A percentile compares a stretch with the other conserved stretches of the same genome.
Conservation (phyloP, 2,113 vertebrate genomes). For the Artemisiospiza belli region DNA sequence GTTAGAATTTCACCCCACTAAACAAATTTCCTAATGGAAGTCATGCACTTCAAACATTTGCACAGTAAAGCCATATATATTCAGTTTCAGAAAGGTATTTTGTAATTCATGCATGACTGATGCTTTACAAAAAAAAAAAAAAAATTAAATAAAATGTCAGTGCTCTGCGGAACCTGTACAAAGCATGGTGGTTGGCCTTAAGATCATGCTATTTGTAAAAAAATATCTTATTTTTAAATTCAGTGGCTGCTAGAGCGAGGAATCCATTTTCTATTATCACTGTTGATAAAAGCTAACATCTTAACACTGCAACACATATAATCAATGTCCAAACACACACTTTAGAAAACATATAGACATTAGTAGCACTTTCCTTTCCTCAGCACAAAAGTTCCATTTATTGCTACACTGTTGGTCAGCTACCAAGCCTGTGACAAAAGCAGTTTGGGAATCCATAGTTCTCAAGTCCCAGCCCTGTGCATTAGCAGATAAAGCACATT, state of each 20-base stretch:
- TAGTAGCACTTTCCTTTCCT: background rate
- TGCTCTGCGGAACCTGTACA: background rate
- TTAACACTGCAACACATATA: background rate
- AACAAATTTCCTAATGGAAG: slow-evolving; percentile 5
- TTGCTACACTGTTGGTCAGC: background rate
- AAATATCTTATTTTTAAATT: background rate
- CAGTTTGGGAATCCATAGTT: background rate
- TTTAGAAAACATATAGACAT: background rate
- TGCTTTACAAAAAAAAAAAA: background rate
- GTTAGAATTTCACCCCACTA: slow-evolving; percentile 30
- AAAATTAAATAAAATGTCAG: background rate
- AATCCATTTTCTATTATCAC: background rate
- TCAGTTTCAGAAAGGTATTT: slow-evolving; percentile 20
- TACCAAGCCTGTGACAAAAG: background rate
- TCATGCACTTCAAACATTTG: slow-evolving; percentile 17
- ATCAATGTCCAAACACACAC: background rate
- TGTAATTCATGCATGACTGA: background rate
- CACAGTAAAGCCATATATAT: background rate
- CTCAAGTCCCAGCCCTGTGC: background rate
- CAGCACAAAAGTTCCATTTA: background rate
- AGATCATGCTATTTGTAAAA: background rate
- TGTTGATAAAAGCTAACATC: background rate
- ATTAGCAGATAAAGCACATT: background rate
- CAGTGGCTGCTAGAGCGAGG: background rate
- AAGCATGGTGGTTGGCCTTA: background rate